Base-by-base conservation (phyloP, 2,888 invertebrate genomes). In the Heliothis peltigera region DNA sequence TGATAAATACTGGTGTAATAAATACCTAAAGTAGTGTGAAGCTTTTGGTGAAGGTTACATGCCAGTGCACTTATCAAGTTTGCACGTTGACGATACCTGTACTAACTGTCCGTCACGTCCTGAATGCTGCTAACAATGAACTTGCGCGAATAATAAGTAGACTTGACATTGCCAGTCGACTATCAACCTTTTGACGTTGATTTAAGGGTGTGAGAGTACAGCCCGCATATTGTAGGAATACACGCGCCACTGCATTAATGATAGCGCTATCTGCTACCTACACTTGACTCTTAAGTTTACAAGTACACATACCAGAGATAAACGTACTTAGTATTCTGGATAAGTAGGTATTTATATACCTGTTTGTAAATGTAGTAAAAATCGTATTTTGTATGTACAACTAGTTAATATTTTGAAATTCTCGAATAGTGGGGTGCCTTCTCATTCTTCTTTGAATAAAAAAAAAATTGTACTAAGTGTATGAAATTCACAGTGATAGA, bases 31-130 rank as follows among this genome's bases (percentile, higher is more conserved):
- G 35, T 39, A 25, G 39, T 39, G 28, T 44, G 44, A 65, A 70
- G 53, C 64, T 73, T 75, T 66, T 42, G 58, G 61, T 75, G 67
- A 69, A 76, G 72, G 55, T 64, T 61, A 66, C 75, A 81, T 82
- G 84, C 80, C 83, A 76, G 66, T 70, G 79, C 81, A 84, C 77
- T 80, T 75, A 81, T 84, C 86, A 82, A 84, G 81, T 83, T 86
- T 74, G 77, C 81, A 82, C 80, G 70, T 73, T 73, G 77, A 79
- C 78, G 80, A 81, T 86, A 82, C 84, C 81, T 83, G 80, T 68
- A 71, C 80, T 86, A 88, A 88, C 86, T 87, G 87, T 87, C 86
- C 83, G 92, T 92, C 90, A 93, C 92, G 92, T 90, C 82, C 92
- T 92, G 86, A 91, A 92, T 92, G 86, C 86, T 85, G 58, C 81